A percentile compares a stretch with the other conserved stretches of the same genome.
phyloP scores from a whole-genome alignment of 1,140 invertebrate genomes.

The Heliconius nattereri region DNA sequence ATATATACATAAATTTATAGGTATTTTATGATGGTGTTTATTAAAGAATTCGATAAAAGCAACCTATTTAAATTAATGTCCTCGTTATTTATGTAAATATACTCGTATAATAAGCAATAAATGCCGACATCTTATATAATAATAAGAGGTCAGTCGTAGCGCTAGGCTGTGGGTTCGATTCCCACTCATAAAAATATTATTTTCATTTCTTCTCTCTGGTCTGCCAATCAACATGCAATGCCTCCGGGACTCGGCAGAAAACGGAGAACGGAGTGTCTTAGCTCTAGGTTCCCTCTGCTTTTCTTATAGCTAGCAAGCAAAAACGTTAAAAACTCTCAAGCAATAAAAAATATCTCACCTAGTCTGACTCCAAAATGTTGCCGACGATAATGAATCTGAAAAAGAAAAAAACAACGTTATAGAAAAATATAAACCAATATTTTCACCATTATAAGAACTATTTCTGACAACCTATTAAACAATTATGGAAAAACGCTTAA shows the following conservation, averaged over 20 bases:
- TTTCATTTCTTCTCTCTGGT: too few relatives aligned
- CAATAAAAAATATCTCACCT: background rate
- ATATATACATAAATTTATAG: background rate
- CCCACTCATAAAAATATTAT: too few relatives aligned
- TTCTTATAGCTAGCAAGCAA: too few relatives aligned
- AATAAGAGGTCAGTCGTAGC: too few relatives aligned
- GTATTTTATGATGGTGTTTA: background rate
- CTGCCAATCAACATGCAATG: too few relatives aligned
- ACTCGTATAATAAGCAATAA: background rate
- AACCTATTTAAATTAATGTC: background rate
- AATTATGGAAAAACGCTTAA: background rate
- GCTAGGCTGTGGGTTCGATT: too few relatives aligned
- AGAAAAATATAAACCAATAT: background rate
- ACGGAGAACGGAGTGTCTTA: too few relatives aligned
- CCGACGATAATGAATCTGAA: background rate
- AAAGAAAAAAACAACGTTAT: background rate
- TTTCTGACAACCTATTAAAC: background rate
- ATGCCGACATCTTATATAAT: background rate
- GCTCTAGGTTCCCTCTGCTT: too few relatives aligned
- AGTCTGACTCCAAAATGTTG: background rate
- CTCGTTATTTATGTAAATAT: background rate
- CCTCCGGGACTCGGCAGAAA: too few relatives aligned
- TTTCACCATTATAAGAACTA: background rate
- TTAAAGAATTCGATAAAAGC: background rate
- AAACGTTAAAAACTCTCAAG: too few relatives aligned